Conservation (phyloP, 2,797 vertebrate species). For the Potorous gilbertii region DNA sequence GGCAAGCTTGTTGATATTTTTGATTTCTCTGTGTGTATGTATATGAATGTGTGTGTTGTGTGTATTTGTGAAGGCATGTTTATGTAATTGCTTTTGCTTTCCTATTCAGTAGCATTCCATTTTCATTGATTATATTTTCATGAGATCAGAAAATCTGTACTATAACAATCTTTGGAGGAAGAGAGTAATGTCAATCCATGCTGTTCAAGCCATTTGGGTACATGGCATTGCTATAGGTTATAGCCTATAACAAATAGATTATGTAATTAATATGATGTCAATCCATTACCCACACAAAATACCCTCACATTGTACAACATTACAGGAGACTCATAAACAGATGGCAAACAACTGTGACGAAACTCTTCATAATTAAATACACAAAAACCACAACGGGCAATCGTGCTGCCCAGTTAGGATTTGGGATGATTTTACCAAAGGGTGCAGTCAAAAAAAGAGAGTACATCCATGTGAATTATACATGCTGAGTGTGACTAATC, state of each 20-base stretch:
- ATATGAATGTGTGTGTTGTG: background rate
- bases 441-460: slow-evolving; percentile 28
- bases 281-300: background rate
- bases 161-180: background rate
- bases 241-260: background rate
- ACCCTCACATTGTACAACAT: slow-evolving; percentile 35
- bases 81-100: slow-evolving; percentile 1
- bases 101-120: slow-evolving; percentile 5
- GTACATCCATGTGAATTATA: slow-evolving; percentile 32
- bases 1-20: background rate
- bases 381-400: slow-evolving; percentile 50
- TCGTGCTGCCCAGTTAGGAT: slow-evolving; percentile 29
- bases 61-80: background rate
- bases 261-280: slow-evolving; percentile 6
- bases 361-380: slow-evolving; percentile 59
- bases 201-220: slow-evolving; percentile 6
- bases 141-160: background rate
- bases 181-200: background rate
- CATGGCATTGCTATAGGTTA: slow-evolving; percentile 13
- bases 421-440: slow-evolving; percentile 37
- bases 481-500: slow-evolving; percentile 48
- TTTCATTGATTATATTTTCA: background rate
- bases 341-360: slow-evolving; percentile 39
- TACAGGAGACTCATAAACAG: slow-evolving; percentile 49
- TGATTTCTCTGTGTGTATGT: background rate